These are phyloP conservation scores for Sphyrna mokarran DNA, from an alignment of 2,113 vertebrate genomes.

Conservation along the genomic window DNA sequence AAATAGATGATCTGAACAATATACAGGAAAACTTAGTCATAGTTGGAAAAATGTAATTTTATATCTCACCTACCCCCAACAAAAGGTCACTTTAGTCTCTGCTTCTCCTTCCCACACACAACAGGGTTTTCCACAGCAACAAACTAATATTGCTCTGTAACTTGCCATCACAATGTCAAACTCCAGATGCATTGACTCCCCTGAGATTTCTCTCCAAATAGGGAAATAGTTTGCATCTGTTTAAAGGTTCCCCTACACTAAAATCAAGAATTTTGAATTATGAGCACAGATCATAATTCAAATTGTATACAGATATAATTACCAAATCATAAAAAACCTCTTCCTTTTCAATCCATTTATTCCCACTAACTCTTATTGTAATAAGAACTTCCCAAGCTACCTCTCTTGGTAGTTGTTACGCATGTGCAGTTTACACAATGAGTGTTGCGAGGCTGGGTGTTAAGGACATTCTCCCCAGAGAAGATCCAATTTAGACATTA, in stretches of 20 bases:
- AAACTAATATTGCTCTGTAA: background rate
- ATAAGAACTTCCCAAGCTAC: background rate
- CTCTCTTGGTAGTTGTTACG: background rate
- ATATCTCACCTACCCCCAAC: background rate
- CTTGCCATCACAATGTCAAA: background rate
- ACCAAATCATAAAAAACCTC: background rate
- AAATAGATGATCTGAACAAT: constrained; percentile 13
- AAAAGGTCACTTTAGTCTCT: background rate
- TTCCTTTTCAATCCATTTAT: background rate
- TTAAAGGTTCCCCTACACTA: background rate
- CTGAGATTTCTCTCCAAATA: background rate
- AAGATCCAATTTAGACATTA: background rate
- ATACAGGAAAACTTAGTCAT: background rate
- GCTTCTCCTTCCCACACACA: background rate
- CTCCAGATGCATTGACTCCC: background rate
- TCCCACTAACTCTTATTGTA: background rate
- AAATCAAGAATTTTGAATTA: background rate
- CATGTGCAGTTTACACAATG: background rate
- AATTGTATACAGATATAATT: background rate
- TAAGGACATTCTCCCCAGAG: background rate
- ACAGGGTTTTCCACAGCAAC: background rate
- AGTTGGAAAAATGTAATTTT: background rate
- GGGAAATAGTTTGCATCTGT: background rate
- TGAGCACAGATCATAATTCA: background rate
- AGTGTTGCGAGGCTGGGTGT: background rate